Conservation (phyloP, 2,888 invertebrate species). For the Cryptocheilus praepositus region DNA sequence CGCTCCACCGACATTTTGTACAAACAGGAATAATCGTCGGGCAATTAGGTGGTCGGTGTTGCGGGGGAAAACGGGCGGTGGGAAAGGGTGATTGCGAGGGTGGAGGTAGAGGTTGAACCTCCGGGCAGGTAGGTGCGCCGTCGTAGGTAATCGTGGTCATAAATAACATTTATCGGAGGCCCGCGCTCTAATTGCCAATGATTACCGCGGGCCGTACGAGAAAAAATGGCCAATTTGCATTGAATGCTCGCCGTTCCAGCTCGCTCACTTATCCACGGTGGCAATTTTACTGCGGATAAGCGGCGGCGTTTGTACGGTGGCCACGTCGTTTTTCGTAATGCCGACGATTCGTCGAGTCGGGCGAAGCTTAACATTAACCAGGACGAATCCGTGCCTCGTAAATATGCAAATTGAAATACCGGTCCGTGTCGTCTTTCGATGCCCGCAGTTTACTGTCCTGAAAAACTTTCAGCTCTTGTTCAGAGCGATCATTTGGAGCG, state of each 20-base stretch:
- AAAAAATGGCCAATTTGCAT: conserved; percentile 69
- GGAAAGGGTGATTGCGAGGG: not conserved
- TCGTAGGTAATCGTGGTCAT: conserved; percentile 65
- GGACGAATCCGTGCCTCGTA: too few relatives aligned
- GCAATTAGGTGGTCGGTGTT: conserved; percentile 55
- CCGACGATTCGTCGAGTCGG: too few relatives aligned
- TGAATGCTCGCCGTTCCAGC: conserved; percentile 48
- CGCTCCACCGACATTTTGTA: conserved; percentile 53
- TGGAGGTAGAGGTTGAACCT: conserved; percentile 33
- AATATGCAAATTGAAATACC: too few relatives aligned
- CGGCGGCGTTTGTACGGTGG: conserved; percentile 33
- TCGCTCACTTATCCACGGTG: conserved; percentile 39
- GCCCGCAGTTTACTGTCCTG: not conserved
- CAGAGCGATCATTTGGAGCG: too few relatives aligned
- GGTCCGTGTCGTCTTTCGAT: not conserved
- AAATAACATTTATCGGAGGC: conserved; percentile 69
- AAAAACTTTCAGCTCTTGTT: too few relatives aligned
- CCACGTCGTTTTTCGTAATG: conserved; percentile 19
- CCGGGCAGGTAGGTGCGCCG: conserved; percentile 64
- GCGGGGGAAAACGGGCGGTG: conserved; percentile 2
- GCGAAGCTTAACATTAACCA: too few relatives aligned
- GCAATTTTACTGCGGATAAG: conserved; percentile 44
- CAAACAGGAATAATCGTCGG: conserved; percentile 58
- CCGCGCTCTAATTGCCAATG: conserved; percentile 69
- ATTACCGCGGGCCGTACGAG: conserved; percentile 64